Evolutionary conservation across 2,113 vertebrate species (phyloP).

Genomic region (Notechis scutatus): DNA sequence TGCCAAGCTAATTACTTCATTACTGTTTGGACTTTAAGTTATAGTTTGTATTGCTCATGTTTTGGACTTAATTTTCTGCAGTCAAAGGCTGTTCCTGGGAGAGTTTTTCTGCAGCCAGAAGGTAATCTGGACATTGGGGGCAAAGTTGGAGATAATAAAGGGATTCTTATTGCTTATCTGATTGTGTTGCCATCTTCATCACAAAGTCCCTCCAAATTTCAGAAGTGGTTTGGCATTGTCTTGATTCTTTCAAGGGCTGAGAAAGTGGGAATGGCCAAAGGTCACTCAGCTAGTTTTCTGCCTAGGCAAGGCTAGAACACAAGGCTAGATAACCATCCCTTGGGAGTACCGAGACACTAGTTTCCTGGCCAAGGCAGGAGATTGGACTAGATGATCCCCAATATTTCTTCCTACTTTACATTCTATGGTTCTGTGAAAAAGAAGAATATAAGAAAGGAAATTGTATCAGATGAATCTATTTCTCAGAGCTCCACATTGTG

Average conservation of each 20-base stretch:
- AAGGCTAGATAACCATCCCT: neutral
- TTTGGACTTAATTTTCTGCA: too few relatives aligned
- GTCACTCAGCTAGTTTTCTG: neutral
- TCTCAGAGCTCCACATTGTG: neutral
- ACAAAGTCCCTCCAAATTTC: neutral
- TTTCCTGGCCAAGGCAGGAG: neutral
- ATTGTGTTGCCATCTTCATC: too few relatives aligned
- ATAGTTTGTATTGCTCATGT: too few relatives aligned
- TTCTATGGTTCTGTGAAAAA: neutral
- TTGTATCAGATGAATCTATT: neutral
- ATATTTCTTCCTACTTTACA: neutral
- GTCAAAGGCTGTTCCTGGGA: too few relatives aligned
- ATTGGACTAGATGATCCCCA: neutral
- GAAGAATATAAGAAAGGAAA: neutral
- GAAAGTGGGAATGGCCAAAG: neutral
- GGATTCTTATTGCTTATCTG: too few relatives aligned
- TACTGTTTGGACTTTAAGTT: too few relatives aligned
- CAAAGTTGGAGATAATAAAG: too few relatives aligned
- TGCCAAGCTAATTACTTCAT: too few relatives aligned
- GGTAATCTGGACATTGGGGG: too few relatives aligned
- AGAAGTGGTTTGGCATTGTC: neutral
- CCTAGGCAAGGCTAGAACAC: neutral
- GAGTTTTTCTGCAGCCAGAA: too few relatives aligned
- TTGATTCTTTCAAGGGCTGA: neutral
- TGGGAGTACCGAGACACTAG: neutral